Conservation (phyloP, 2,888 invertebrate genomes). For the Nomada lathburiana region DNA sequence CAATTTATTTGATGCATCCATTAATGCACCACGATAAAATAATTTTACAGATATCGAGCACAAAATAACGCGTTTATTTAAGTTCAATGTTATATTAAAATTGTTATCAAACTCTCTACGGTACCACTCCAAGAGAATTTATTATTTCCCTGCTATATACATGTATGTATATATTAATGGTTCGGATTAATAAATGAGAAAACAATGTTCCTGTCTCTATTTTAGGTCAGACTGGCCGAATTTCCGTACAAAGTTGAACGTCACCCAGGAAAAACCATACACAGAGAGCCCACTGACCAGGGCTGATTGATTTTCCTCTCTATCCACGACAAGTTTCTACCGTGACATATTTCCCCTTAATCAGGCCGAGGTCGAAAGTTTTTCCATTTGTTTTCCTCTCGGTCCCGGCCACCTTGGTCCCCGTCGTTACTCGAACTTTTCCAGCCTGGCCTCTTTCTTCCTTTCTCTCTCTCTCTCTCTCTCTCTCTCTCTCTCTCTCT, state of each 20-base stretch:
- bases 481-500: conserved; percentile 46
- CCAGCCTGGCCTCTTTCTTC: conserved; percentile 39
- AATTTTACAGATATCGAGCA: too few species aligned
- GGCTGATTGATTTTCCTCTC: conserved; percentile 64
- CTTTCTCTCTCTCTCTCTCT: conserved; percentile 31
- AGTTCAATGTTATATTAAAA: too few species aligned
- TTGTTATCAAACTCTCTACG: too few species aligned
- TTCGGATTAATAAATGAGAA: too few species aligned
- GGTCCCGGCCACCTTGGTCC: conserved; percentile 36
- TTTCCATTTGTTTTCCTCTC: conserved; percentile 69
- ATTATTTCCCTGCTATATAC: too few species aligned
- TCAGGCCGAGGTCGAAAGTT: conserved; percentile 67
- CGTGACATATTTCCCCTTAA: conserved; percentile 74
- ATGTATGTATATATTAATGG: too few species aligned
- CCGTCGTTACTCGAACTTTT: conserved; percentile 69
- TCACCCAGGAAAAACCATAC: background rate
- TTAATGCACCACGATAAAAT: too few species aligned
- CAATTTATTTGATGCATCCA: too few species aligned
- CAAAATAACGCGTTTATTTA: too few species aligned
- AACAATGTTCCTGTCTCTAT: too few species aligned
- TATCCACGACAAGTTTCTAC: conserved; percentile 49
- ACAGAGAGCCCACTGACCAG: conserved; percentile 17
- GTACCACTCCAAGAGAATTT: too few species aligned
- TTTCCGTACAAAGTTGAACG: background rate
- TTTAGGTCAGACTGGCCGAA: too few species aligned